Conservation (phyloP, 2,888 invertebrate species). For the Callyntrura sp. region DNA sequence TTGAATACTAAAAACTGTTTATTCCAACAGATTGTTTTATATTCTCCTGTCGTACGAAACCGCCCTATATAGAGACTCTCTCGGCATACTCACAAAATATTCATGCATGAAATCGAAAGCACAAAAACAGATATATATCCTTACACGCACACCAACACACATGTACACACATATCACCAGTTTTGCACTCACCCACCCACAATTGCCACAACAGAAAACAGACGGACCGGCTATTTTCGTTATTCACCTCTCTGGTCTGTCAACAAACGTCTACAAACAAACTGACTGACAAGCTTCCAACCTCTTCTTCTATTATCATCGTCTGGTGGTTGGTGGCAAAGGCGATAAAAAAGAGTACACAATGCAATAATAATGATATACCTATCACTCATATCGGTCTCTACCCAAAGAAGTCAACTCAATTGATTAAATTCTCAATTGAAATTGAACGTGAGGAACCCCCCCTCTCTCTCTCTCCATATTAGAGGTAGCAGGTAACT, state of each 20-base stretch:
- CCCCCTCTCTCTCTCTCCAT: not conserved
- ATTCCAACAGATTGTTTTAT: too few species aligned
- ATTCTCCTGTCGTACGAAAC: not conserved
- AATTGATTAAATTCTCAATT: constrained; percentile 44
- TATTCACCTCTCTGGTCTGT: not conserved
- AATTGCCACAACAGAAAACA: not conserved
- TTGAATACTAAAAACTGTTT: too few species aligned
- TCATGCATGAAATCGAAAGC: not conserved
- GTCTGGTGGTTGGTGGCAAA: not conserved
- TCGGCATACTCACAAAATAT: not conserved
- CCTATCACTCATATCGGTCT: not conserved
- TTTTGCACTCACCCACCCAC: constrained; percentile 1
- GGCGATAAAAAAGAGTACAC: not conserved
- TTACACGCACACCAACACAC: not conserved
- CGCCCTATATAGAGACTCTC: not conserved
- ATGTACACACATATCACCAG: not conserved
- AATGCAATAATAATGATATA: not conserved
- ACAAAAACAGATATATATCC: not conserved
- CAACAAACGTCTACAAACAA: not conserved
- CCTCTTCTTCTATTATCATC: not conserved
- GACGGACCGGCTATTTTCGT: not conserved
- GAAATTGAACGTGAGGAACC: constrained; percentile 48
- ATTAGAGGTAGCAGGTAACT: too few species aligned
- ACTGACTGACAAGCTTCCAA: not conserved
- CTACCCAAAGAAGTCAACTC: not conserved